phyloP scores from a whole-genome alignment of 1,140 invertebrate genomes.

The Zaprionus davidi region DNA sequence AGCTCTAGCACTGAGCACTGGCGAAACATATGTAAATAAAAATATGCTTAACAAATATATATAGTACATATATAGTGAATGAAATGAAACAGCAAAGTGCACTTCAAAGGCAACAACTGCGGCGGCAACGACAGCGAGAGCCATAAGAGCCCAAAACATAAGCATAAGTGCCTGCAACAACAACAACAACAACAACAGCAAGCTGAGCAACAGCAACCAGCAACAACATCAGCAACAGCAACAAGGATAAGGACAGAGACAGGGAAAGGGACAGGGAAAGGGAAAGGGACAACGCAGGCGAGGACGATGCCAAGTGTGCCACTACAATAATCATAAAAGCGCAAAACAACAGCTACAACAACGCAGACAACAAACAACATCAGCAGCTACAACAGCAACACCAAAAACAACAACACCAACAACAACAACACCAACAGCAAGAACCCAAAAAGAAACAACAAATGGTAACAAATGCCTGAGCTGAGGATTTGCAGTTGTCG shows the following conservation, averaged over 20 bases:
- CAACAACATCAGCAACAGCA: constrained; percentile 30
- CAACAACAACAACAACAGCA: constrained; percentile 21
- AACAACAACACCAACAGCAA: background rate
- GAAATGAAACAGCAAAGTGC: constrained; percentile 82
- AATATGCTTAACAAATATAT: constrained; percentile 73
- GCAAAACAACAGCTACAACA: constrained; percentile 67
- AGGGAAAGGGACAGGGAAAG: background rate
- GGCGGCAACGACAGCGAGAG: constrained; percentile 47
- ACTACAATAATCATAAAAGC: constrained; percentile 82
- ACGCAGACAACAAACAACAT: constrained; percentile 23
- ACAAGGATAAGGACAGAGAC: background rate
- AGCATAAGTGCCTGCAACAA: constrained; percentile 67
- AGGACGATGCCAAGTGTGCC: constrained; percentile 53
- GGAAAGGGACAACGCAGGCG: constrained; percentile 14
- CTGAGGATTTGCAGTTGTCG: constrained; percentile 53
- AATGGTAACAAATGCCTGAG: constrained; percentile 48
- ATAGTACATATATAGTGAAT: constrained; percentile 62
- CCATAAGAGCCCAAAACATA: constrained; percentile 73
- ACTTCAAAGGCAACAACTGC: constrained; percentile 62
- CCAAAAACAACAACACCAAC: background rate
- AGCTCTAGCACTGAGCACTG: background rate
- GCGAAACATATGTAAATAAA: constrained; percentile 50
- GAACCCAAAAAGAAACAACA: constrained; percentile 23
- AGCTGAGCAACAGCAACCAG: constrained; percentile 9
- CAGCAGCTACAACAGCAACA: constrained; percentile 31